Conservation (phyloP, 2,113 vertebrate genomes). For the Lonchura striata region DNA sequence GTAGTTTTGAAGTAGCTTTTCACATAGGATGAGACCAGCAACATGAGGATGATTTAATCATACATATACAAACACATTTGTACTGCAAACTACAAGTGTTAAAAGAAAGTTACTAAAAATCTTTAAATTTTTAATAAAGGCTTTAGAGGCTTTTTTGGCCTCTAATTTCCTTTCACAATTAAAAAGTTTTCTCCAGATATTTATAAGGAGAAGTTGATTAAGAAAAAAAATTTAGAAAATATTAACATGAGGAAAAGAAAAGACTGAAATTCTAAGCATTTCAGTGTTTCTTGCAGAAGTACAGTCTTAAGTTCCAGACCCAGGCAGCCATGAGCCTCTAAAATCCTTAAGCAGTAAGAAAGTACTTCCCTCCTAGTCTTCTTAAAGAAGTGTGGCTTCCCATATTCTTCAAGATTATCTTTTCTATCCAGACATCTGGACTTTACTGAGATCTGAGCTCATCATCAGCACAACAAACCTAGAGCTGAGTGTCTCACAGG, state of each 20-base stretch:
- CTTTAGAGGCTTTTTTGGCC: neutral
- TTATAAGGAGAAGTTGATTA: neutral
- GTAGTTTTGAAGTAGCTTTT: neutral
- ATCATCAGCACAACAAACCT: neutral
- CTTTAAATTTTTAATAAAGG: too few relatives aligned
- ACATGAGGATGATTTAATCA: accelerated
- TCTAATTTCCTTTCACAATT: neutral
- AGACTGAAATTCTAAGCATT: neutral
- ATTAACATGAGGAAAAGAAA: neutral
- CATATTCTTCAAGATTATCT: neutral
- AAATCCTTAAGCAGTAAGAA: neutral
- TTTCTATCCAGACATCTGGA: neutral
- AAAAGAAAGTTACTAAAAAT: neutral
- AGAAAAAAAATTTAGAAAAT: neutral
- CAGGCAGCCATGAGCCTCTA: neutral
- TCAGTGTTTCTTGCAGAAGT: neutral
- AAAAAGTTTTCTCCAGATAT: neutral
- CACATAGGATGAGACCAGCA: neutral
- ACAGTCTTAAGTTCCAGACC: neutral
- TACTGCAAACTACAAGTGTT: neutral
- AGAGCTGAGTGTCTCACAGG: neutral
- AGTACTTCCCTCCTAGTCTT: neutral
- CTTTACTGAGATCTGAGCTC: neutral
- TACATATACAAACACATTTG: neutral
- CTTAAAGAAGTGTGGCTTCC: neutral